These are phyloP conservation scores for Drosophila arawakana DNA, from an alignment of 1,140 invertebrate species.

Conservation along the genomic window DNA sequence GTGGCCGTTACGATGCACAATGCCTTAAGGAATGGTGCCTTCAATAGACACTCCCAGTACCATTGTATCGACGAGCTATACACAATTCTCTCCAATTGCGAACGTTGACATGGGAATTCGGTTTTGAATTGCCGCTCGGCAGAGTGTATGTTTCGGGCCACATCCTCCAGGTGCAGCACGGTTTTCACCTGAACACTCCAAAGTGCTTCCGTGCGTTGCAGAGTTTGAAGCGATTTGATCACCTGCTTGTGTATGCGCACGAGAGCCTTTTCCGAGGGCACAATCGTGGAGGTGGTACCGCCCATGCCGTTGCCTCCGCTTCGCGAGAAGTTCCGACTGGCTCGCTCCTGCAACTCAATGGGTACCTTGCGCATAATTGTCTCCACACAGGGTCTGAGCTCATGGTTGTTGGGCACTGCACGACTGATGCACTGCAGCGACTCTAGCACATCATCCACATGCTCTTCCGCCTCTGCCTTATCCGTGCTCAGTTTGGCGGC, in stretches of 20 bases:
- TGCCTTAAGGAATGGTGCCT: constrained; percentile 90
- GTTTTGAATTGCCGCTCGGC: constrained; percentile 91
- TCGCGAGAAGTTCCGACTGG: constrained; percentile 86
- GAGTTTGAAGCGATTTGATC: constrained; percentile 94
- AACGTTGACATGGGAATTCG: constrained; percentile 88
- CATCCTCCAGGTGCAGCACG: constrained; percentile 94
- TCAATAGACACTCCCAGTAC: constrained; percentile 96
- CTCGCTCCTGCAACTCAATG: constrained; percentile 86
- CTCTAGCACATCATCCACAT: constrained; percentile 97
- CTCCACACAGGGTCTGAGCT: constrained; percentile 90
- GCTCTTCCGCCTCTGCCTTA: constrained; percentile 98
- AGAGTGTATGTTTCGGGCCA: constrained; percentile 91
- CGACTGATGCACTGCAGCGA: constrained; percentile 90
- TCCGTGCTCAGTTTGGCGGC: constrained; percentile 98
- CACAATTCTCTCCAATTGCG: constrained; percentile 86
- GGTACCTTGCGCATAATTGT: constrained; percentile 96
- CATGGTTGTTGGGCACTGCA: constrained; percentile 88
- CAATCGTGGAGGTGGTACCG: constrained; percentile 88
- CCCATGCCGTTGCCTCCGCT: constrained; percentile 87
- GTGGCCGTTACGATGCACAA: constrained; percentile 90
- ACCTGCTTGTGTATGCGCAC: constrained; percentile 93
- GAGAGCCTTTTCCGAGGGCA: constrained; percentile 92
- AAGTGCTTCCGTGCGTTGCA: constrained; percentile 95
- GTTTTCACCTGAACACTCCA: constrained; percentile 94
- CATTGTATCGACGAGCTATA: constrained; percentile 92